phyloP scores from a whole-genome alignment of 2,888 invertebrate species.

The Xanthia togata region DNA sequence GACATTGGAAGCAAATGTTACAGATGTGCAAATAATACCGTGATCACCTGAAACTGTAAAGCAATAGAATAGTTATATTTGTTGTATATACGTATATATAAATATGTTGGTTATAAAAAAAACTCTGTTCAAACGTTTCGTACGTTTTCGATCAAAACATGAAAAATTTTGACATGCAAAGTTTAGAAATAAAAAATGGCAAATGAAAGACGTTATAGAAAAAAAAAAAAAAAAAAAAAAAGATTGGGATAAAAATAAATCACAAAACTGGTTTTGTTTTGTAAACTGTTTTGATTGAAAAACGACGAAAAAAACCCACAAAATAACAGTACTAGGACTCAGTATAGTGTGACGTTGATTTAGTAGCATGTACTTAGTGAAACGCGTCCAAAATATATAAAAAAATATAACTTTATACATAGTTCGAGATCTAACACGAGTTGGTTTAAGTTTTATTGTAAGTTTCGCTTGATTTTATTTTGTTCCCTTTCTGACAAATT shows the following conservation, averaged over 20 bases:
- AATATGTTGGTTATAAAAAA: conserved; percentile 49
- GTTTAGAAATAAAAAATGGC: background rate
- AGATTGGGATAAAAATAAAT: background rate
- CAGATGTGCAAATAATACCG: conserved; percentile 49
- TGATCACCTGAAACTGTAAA: conserved; percentile 72
- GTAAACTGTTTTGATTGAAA: conserved; percentile 31
- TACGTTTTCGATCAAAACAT: conserved; percentile 29
- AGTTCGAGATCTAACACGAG: conserved; percentile 58
- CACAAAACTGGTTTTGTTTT: background rate
- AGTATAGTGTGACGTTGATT: conserved; percentile 71
- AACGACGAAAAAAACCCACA: conserved; percentile 26
- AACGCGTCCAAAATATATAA: conserved; percentile 80
- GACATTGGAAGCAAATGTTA: conserved; percentile 42
- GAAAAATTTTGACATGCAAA: background rate
- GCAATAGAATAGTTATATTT: conserved; percentile 76
- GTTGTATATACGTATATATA: conserved; percentile 55
- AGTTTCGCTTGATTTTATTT: conserved; percentile 71
- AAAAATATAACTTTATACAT: conserved; percentile 39
- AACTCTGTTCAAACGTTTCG: conserved; percentile 36
- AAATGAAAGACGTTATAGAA: background rate
- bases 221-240: background rate
- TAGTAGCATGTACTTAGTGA: conserved; percentile 82
- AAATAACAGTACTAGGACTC: conserved; percentile 51
- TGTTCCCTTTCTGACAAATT: conserved; percentile 67
- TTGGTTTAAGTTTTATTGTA: conserved; percentile 64